Evolutionary conservation across 2,797 vertebrate species (phyloP).

Genomic region (Labroides dimidiatus): DNA sequence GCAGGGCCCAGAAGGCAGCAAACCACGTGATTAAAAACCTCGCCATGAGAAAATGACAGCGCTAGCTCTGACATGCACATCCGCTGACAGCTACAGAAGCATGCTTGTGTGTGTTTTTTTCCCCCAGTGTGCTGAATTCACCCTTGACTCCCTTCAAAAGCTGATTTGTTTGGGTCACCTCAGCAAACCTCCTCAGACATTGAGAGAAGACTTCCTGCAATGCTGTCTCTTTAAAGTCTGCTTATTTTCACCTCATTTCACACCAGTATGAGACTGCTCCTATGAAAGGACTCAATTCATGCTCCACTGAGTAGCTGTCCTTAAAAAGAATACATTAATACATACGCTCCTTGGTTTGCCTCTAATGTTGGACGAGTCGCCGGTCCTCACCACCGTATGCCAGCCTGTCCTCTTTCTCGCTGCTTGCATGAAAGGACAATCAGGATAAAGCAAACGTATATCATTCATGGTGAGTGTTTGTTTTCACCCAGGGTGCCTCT

Average conservation of each 20-base stretch:
- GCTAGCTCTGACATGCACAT: constrained; percentile 63
- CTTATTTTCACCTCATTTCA: constrained; percentile 84
- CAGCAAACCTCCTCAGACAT: constrained; percentile 70
- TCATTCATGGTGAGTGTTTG: constrained; percentile 73
- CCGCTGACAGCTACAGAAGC: constrained; percentile 59
- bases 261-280: constrained; percentile 74
- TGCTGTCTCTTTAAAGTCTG: constrained; percentile 74
- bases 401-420: constrained; percentile 49
- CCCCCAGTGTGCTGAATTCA: constrained; percentile 62
- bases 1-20: constrained; percentile 45
- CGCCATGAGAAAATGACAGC: constrained; percentile 49
- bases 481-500: constrained; percentile 61
- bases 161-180: constrained; percentile 82
- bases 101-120: constrained; percentile 49
- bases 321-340: constrained; percentile 83
- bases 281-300: constrained; percentile 78
- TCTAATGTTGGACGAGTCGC: constrained; percentile 56
- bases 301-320: constrained; percentile 66
- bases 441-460: constrained; percentile 61
- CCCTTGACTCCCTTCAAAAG: constrained; percentile 79
- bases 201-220: constrained; percentile 69
- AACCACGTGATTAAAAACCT: constrained; percentile 49
- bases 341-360: constrained; percentile 58
- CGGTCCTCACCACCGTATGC: constrained; percentile 46
- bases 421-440: constrained; percentile 46